Conservation (phyloP, 2,888 invertebrate species). For the Graphium colonna region DNA sequence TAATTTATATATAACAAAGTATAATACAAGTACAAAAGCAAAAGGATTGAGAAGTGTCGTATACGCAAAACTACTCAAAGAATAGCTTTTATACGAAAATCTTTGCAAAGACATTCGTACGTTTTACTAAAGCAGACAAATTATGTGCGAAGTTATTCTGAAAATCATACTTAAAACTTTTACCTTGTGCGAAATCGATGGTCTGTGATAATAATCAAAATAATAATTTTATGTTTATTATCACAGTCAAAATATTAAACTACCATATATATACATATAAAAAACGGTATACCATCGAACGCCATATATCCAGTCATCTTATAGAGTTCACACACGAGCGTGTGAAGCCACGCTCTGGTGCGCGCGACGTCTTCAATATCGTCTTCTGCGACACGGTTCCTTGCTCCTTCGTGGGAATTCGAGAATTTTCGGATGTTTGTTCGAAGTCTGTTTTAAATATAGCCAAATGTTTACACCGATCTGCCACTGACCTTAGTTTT, state of each 20-base stretch:
- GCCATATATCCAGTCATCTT: conserved; percentile 39
- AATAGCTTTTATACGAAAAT: no score
- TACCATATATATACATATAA: conserved; percentile 23
- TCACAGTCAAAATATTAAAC: conserved; percentile 21
- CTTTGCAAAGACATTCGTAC: no score
- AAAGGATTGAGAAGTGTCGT: no score
- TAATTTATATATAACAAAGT: no score
- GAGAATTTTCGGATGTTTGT: conserved; percentile 19
- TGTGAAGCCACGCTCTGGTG: conserved; percentile 42
- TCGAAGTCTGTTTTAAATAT: conserved; percentile 2
- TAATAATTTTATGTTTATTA: background rate
- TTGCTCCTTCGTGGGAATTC: conserved; percentile 36
- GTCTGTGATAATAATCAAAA: background rate
- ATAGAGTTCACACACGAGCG: conserved; percentile 42
- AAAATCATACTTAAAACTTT: no score
- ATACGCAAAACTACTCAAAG: no score
- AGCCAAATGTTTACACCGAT: background rate
- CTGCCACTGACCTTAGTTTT: background rate
- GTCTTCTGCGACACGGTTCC: conserved; percentile 45
- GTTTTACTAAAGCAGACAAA: no score
- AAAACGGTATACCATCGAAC: conserved; percentile 22
- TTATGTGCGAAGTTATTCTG: no score
- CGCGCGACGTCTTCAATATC: conserved; percentile 42
- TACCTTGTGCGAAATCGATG: no score
- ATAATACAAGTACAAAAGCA: no score